Evolutionary conservation across 2,888 invertebrate genomes (phyloP), one percentile per base, ranked within the genome.

Genomic region (Xanthorhoe spadicearia): DNA sequence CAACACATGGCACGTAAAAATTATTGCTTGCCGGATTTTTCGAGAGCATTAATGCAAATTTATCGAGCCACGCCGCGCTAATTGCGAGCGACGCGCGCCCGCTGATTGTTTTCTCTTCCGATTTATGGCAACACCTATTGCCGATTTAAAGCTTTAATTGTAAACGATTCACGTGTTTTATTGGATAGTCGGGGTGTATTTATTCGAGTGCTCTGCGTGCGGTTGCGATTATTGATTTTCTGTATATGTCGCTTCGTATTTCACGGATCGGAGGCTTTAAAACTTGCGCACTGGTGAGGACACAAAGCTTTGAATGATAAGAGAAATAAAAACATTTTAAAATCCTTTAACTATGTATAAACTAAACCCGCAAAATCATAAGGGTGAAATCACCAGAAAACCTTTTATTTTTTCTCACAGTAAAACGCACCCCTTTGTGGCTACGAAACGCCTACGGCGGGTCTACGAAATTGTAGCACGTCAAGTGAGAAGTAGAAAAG

Each of bases 71-170:
- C 87, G 88, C 86, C 86, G 88, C 90, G 93, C 93, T 92, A 93
- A 93, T 93, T 90, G 93, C 91, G 83, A 88, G 77, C 92, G 89
- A 90, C 90, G 90, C 88, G 89, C 81, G 83, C 86, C 76, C 90
- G 92, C 89, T 93, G 93, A 93, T 93, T 93, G 93, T 93, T 93
- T 92, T 89, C 92, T 87, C 87, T 80, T 84, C 85, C 89, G 83
- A 93, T 93, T 93, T 93, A 93, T 93, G 89, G 92, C 93, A 92
- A 92, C 93, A 92, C 93, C 93, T 92, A 92, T 92, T 91, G 92
- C 92, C 92, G 92, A 92, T 93, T 92, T 92, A 92, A 93, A 89
- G 92, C 89, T 89, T 92, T 92, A 93, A 93, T 93, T 92, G 92
- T 92, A 90, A 92, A 90, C 92, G 91, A 91, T 92, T 90, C 90